Conservation (phyloP, 2,888 invertebrate genomes). For the Thysanoteuthis rhombus region DNA sequence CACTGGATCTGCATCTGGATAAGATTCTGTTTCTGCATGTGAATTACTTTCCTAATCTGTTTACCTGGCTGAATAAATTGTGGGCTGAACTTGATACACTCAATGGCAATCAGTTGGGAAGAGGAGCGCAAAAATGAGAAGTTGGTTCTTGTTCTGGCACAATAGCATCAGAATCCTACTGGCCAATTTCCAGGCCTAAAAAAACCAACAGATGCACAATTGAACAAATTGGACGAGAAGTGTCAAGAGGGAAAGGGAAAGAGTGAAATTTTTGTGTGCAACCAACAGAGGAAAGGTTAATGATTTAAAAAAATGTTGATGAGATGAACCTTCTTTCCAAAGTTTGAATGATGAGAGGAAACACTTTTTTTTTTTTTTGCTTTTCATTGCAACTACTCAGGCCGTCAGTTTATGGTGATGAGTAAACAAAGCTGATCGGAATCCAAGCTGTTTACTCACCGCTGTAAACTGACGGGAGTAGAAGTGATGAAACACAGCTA, state of each 20-base stretch:
- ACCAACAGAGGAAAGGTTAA: too few species aligned
- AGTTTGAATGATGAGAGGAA: neutral
- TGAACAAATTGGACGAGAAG: neutral
- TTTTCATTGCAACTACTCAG: too few species aligned
- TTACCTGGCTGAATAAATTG: neutral
- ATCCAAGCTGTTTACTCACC: too few species aligned
- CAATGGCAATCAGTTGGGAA: neutral
- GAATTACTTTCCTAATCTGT: neutral
- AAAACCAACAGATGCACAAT: neutral
- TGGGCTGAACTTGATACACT: neutral
- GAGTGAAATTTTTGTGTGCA: too few species aligned
- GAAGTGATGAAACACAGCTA: too few species aligned
- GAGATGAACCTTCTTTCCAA: neutral
- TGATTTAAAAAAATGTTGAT: neutral
- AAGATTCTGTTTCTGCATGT: neutral
- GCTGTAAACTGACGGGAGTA: too few species aligned
- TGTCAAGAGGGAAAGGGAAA: neutral
- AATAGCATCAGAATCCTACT: neutral
- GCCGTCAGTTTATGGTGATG: too few species aligned
- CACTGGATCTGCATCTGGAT: too few species aligned
- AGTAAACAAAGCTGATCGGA: too few species aligned
- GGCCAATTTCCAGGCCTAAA: neutral
- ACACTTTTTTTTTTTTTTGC: too few species aligned
- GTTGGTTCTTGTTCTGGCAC: neutral
- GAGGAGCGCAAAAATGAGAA: neutral